These are phyloP conservation scores for Loxodonta africana DNA, from an alignment of 2,113 vertebrate species.

Conservation along the genomic window DNA sequence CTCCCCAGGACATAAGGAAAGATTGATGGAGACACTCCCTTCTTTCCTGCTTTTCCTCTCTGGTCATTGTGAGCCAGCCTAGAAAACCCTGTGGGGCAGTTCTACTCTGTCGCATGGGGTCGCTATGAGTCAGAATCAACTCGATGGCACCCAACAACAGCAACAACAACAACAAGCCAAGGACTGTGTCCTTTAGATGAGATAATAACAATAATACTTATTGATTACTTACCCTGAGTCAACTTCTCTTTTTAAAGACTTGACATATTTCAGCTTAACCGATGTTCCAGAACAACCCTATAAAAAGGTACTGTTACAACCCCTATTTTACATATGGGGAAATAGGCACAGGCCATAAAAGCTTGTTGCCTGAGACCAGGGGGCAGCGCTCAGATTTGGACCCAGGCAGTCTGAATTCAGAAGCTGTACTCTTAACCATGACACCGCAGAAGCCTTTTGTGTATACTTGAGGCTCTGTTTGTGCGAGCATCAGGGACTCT, in stretches of 20 bases:
- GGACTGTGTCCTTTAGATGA: neutral
- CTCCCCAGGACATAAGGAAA: neutral
- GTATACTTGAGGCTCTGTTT: rapidly evolving
- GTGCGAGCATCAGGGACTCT: neutral
- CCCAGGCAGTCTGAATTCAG: neutral
- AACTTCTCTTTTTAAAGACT: neutral
- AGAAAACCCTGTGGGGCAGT: neutral
- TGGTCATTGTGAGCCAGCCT: neutral
- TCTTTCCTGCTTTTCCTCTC: neutral
- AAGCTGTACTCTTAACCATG: neutral
- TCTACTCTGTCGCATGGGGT: neutral
- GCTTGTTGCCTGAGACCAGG: neutral
- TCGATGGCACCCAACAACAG: no score
- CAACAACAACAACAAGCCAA: neutral
- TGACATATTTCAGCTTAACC: neutral
- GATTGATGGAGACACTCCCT: no score
- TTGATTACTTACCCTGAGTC: neutral
- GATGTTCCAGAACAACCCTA: neutral
- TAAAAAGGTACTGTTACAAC: neutral
- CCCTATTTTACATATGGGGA: neutral
- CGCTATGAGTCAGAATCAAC: no score
- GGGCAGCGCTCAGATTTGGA: neutral
- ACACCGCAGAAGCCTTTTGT: neutral
- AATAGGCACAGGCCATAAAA: neutral
- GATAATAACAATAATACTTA: neutral